Percentiles rank a stretch among this genome's conserved stretches.
Conservation (phyloP, 2,113 vertebrate genomes). For the Ardeotis arabs region DNA sequence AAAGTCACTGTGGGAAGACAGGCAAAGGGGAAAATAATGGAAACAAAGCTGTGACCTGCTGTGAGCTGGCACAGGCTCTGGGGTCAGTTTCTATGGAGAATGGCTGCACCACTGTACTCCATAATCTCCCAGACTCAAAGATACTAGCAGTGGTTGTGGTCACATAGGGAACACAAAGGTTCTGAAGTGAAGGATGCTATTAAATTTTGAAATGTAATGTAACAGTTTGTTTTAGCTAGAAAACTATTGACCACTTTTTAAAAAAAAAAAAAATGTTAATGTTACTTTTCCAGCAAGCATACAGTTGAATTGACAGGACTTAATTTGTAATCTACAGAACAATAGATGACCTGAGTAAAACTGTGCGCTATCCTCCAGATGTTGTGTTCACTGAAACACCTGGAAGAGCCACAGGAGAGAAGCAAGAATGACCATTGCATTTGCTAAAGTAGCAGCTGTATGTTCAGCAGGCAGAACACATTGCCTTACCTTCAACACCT, state of each 20-base stretch:
- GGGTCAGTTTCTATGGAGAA: neutral
- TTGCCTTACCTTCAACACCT: neutral
- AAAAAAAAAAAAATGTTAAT: neutral
- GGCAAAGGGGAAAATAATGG: neutral
- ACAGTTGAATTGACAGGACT: conserved; percentile 43
- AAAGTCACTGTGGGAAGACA: neutral
- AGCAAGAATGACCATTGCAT: conserved; percentile 61
- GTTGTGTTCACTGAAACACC: conserved; percentile 67
- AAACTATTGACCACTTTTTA: neutral
- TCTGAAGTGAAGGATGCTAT: neutral
- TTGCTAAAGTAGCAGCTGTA: conserved; percentile 47
- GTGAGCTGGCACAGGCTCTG: neutral
- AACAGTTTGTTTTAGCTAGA: neutral
- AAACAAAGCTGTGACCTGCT: neutral
- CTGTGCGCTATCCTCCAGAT: conserved; percentile 58
- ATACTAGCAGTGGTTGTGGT: neutral
- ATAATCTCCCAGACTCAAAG: neutral
- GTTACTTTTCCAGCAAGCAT: neutral
- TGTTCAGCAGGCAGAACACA: conserved; percentile 15
- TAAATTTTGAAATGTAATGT: neutral
- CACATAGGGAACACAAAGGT: accelerated
- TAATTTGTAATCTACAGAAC: conserved; percentile 52
- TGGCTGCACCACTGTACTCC: neutral
- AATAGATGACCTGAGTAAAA: conserved; percentile 56
- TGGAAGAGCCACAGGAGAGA: conserved; percentile 67